phyloP scores from a whole-genome alignment of 2,797 vertebrate species.

The Galaxias olidus region DNA sequence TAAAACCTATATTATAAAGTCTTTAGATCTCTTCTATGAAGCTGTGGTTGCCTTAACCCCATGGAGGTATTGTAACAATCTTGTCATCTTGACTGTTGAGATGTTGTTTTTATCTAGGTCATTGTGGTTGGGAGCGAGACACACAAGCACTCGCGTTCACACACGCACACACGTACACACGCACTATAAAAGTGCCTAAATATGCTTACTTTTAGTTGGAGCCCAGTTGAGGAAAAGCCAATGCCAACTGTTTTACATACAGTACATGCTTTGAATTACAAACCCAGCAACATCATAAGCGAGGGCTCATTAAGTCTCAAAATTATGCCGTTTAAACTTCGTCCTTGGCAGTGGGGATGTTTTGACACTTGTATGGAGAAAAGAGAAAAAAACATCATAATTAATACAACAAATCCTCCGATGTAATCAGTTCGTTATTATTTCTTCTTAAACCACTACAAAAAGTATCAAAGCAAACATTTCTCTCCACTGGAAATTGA shows the following conservation, averaged over 20 bases:
- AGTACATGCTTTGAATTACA: constrained; percentile 69
- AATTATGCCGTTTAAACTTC: constrained; percentile 76
- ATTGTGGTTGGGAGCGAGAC: constrained; percentile 56
- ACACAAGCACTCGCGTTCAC: constrained; percentile 11
- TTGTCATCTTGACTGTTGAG: constrained; percentile 57
- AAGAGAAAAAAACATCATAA: constrained; percentile 57
- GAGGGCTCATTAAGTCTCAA: constrained; percentile 68
- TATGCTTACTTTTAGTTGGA: constrained; percentile 52
- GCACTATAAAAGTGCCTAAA: constrained; percentile 38
- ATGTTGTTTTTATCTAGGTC: constrained; percentile 66
- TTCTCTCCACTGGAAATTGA: neutral
- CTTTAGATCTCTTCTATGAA: constrained; percentile 51
- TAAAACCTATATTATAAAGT: constrained; percentile 58
- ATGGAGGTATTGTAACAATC: constrained; percentile 63
- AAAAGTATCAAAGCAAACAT: constrained; percentile 12
- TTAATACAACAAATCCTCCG: constrained; percentile 71
- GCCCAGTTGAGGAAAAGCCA: constrained; percentile 51
- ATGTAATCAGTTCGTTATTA: constrained; percentile 65
- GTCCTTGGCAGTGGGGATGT: constrained; percentile 68
- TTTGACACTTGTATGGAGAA: constrained; percentile 60
- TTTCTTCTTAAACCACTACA: constrained; percentile 43
- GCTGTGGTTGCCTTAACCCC: constrained; percentile 54
- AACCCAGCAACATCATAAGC: constrained; percentile 70
- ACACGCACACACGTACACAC: no score
- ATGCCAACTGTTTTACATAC: constrained; percentile 71